A percentile compares a stretch with the other conserved stretches of the same genome.
Evolutionary conservation across 2,888 invertebrate genomes (phyloP).

Genomic region (Sipha maydis): DNA sequence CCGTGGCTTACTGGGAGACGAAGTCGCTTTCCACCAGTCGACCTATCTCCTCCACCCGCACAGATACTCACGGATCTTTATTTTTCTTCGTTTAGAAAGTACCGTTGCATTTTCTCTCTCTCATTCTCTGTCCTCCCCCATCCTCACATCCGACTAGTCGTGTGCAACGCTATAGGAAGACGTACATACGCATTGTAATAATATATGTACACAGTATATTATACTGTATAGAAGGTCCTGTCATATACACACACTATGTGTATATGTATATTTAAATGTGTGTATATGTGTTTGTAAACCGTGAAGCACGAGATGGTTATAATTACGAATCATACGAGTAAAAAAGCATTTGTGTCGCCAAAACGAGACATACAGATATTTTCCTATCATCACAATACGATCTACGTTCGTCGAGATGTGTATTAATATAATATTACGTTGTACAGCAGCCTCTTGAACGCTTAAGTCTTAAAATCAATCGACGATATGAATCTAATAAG

Average conservation of each 20-base stretch:
- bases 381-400: no score
- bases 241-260: background rate
- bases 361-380: no score
- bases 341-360: no score
- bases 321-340: background rate
- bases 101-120: conserved; percentile 38
- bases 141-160: background rate
- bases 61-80: conserved; percentile 42
- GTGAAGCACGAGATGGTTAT: background rate
- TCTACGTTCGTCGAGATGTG: no score
- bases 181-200: background rate
- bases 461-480: background rate
- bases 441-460: background rate
- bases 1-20: conserved; percentile 50
- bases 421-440: no score
- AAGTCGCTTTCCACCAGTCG: conserved; percentile 30
- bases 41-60: conserved; percentile 57
- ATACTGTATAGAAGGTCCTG: background rate
- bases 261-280: background rate
- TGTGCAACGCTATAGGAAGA: background rate
- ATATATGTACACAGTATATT: background rate
- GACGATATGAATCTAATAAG: background rate
- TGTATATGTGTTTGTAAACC: background rate
- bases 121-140: background rate
- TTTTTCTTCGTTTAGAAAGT: conserved; percentile 58